phyloP scores from a whole-genome alignment of 2,797 vertebrate genomes.

The Cossypha polioptera region DNA sequence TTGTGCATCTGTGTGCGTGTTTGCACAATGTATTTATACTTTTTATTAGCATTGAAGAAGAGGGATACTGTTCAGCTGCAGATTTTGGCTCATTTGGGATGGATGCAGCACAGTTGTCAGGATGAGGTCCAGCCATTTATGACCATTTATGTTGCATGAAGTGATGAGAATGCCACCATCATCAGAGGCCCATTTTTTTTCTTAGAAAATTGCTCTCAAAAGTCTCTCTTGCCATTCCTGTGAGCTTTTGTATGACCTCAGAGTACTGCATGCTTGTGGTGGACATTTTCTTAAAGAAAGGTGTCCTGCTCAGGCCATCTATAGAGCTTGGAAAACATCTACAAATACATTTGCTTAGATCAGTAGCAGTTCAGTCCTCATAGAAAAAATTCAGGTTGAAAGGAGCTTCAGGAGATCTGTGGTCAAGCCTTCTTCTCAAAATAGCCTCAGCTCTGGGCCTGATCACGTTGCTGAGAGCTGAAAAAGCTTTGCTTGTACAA shows the following conservation, averaged over 20 bases:
- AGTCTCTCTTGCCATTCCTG: background rate
- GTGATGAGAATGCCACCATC: background rate
- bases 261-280: background rate
- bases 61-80: background rate
- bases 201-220: background rate
- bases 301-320: background rate
- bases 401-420: background rate
- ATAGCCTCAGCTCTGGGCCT: background rate
- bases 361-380: background rate
- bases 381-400: background rate
- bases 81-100: background rate
- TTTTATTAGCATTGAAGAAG: background rate
- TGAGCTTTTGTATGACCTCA: background rate
- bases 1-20: background rate
- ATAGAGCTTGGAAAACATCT: background rate
- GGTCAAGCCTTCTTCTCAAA: background rate
- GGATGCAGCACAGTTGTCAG: background rate
- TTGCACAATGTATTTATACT: background rate
- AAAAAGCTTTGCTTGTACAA: background rate
- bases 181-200: background rate
- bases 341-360: background rate
- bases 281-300: background rate
- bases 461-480: background rate
- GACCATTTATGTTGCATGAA: background rate
- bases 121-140: background rate